Evolutionary conservation across 2,113 vertebrate species (phyloP).

Genomic region (Oryzias curvinotus): DNA sequence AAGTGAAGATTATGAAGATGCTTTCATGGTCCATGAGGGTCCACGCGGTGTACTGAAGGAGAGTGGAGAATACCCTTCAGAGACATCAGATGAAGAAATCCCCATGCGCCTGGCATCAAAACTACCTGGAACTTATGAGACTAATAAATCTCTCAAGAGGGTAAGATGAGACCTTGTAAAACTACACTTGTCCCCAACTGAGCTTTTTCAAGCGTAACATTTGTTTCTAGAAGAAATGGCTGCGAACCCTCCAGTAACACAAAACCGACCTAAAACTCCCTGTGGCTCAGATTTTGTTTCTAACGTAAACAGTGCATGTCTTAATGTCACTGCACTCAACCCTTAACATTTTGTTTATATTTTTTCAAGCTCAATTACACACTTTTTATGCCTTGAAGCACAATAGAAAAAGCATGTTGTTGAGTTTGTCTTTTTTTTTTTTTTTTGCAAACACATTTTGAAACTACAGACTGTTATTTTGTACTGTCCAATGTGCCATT

Average conservation of each 20-base stretch:
- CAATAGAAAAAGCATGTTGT: conserved; percentile 42
- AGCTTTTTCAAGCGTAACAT: conserved; percentile 38
- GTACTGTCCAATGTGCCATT: conserved; percentile 32
- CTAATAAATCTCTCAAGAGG: conserved; percentile 80
- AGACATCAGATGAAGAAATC: conserved; percentile 73
- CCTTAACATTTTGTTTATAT: background rate
- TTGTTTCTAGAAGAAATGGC: conserved; percentile 54
- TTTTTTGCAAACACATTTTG: conserved; percentile 18
- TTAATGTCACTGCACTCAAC: background rate
- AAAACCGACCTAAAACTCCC: conserved; percentile 34
- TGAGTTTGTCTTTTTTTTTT: background rate
- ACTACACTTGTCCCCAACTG: conserved; percentile 49
- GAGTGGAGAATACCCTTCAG: conserved; percentile 31
- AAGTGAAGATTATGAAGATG: conserved; percentile 72
- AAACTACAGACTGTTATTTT: conserved; percentile 43
- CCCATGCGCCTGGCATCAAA: conserved; percentile 75
- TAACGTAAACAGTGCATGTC: conserved; percentile 57
- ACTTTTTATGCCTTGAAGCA: conserved; percentile 6
- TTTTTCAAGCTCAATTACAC: background rate
- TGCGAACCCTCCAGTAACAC: conserved; percentile 54
- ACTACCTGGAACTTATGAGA: conserved; percentile 62
- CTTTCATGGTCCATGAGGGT: conserved; percentile 77
- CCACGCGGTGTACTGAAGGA: conserved; percentile 48
- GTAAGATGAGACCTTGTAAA: conserved; percentile 77
- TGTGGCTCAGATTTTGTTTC: conserved; percentile 44